Base-by-base conservation (phyloP, 2,113 vertebrate species). In the Chunga burmeisteri region DNA sequence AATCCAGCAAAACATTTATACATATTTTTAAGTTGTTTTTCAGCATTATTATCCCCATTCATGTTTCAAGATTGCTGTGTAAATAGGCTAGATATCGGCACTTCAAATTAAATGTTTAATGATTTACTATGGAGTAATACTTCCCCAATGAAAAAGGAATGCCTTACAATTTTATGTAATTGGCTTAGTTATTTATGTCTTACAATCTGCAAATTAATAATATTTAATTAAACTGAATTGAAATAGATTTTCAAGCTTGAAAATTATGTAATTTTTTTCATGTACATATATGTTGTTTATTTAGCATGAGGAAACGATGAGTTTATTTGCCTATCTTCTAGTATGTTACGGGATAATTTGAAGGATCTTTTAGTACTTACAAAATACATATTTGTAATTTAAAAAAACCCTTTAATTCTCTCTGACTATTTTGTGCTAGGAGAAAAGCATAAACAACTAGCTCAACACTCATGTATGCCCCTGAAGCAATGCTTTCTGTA, bases 341-440 rank as follows among this genome's bases (percentile, higher is more conserved):
- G n/a, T 85, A 91, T 92, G 67, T 73, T 93, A 87, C 68, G 92
- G 81, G 95, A 95, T 79, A 93, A 95, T 67, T 47, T 65, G 92
- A 93, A 95, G 55, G 61, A 92, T 80, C 58, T 40, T 77, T 85
- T 84, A 95, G 77, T 68, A 66, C 52, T 79, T 92, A 65, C 27
- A 82, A 94, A 95, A 85, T 80, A 91, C 50, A 23, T 12, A 63
- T 84, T 80, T 92, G 66, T 77, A 94, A 84, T 94, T 91, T 30
- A 91, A 95, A 94, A 80, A 86, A 81, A 46, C 65, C 65, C 82
- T 38, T 81, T 78, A 92, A 83, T 93, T 93, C 17, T 96, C 19
- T 96, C 74, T 90, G 68, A 25, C 73, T 88, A 97, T 75, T 95
- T 95, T 11, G 94, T 86, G 21, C 46, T 80, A 95, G 67, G 18